Evolutionary conservation across 2,113 vertebrate species (phyloP), one percentile per base, ranked within the genome.

Genomic region (Lagopus leucura): DNA sequence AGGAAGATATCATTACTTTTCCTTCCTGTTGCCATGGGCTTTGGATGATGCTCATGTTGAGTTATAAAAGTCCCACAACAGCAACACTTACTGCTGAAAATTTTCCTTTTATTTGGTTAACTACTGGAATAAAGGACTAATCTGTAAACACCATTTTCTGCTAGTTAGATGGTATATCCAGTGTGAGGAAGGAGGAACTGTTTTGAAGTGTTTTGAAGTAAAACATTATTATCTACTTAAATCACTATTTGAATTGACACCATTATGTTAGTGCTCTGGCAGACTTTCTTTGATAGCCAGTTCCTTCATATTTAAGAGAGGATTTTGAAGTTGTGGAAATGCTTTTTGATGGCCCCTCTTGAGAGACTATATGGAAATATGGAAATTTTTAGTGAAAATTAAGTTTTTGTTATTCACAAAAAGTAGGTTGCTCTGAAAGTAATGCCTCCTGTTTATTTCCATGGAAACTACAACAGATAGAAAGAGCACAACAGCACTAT

Each of bases 11-110:
- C 2, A 0, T 48, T 89, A 82, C 30, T 93, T 95, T 93, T 89
- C 74, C 78, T 92, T 93, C 85, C 87, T 91, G 87, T 88, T 95
- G 75, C 89, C 64, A 82, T 64, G 64, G 78, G 50, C 78, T 94
- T 89, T 92, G 55, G 63, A 76, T 55, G 64, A 82, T 82, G 71
- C 40, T 43, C 30, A 55, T 79, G 76, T 2, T 73, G 70, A 74
- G 82, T 74, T 70, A 82, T 22, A 42, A 67, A 80, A 75, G 3
- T 1, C 19, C 34, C 36, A 38, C 36, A 84, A 52, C 12, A 13
- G 50, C 82, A 47, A 82, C 48, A 72, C 13, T 89, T 72, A 78
- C 1, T 84, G 36, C 4, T 25, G 42, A 80, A 89, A 88, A 74
- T 67, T 40, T 92, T 67, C 9, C 3, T 74, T 48, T 77, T 89